Conservation (phyloP, 1,140 invertebrate genomes). For the Doryteuthis pealeii region DNA sequence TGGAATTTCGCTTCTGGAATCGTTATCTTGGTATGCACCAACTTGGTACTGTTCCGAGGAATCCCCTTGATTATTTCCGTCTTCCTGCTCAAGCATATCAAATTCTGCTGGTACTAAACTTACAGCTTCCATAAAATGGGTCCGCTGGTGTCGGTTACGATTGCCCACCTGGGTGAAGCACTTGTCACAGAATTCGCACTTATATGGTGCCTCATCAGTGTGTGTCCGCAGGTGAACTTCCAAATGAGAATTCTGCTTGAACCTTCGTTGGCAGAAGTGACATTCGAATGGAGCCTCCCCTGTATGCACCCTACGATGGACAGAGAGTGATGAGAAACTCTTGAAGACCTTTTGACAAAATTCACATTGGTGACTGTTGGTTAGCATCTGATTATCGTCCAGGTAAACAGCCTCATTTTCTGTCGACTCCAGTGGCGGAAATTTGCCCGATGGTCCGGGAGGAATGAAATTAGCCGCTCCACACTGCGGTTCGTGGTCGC, state of each 20-base stretch:
- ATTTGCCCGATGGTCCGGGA: too few relatives aligned
- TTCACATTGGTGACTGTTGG: not conserved
- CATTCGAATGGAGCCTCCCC: constrained; percentile 74
- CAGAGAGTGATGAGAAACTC: constrained; percentile 18
- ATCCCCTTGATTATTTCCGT: too few relatives aligned
- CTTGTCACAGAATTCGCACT: constrained; percentile 86
- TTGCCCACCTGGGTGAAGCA: constrained; percentile 86
- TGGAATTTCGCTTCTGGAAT: too few relatives aligned
- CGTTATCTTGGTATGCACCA: too few relatives aligned
- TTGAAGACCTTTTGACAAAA: constrained; percentile 24
- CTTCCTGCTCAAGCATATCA: too few relatives aligned
- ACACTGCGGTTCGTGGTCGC: too few relatives aligned
- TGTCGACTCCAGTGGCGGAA: too few relatives aligned
- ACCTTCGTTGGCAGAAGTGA: constrained; percentile 54
- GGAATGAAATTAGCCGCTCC: too few relatives aligned
- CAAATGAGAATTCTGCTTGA: constrained; percentile 18
- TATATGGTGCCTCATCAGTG: constrained; percentile 92
- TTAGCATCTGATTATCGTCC: too few relatives aligned
- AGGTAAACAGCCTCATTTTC: too few relatives aligned
- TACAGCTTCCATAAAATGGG: constrained; percentile 65
- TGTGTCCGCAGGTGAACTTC: constrained; percentile 84
- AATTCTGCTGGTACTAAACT: too few relatives aligned
- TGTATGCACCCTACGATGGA: constrained; percentile 27
- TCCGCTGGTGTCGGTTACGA: constrained; percentile 73
- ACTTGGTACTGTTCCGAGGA: too few relatives aligned